Evolutionary conservation across 2,888 invertebrate species (phyloP), one percentile per base, ranked within the genome.

Genomic region (Cerastis leucographa): DNA sequence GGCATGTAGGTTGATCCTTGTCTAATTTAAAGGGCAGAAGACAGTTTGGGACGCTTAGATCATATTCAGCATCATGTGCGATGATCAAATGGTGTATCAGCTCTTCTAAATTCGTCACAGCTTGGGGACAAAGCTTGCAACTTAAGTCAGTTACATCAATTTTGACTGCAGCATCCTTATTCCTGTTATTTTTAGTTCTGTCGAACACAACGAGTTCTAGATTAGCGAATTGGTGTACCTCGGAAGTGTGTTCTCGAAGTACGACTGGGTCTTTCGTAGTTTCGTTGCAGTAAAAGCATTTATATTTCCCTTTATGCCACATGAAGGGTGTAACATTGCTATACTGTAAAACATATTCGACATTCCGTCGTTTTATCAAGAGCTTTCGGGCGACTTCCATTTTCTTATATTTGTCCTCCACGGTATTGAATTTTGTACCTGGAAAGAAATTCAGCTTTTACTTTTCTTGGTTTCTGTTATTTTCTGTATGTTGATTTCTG

Each of bases 401-500:
- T 95, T 95, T 95, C 94, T 95, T 96, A 93, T 86, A 91, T 91
- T 92, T 94, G 93, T 96, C 96, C 90, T 95, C 96, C 91, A 92
- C 87, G 78, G 94, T 93, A 88, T 88, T 88, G 89, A 91, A 89
- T 91, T 94, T 95, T 85, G 91, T 86, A 94, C 96, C 96, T 96
- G 96, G 77, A 95, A 96, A 93, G 85, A 96, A 95, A 95, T 85
- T 85, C 70, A 86, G 79, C 89, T 89, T 86, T 84, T 87, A 85
- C 88, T 89, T 91, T 91, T 91, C 89, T 61, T 70, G 76, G 70
- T 84, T 78, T 88, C 77, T 84, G 72, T 65, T 46, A 62, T 54
- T 35, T 35, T 35, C 35, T 35, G 35, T 35, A 35, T 3, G 35
- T 35, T 35, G 35, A 35, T 35, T 35, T 35, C 35, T 35, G 35